These are phyloP conservation scores for Amblyopsis rosae DNA, from an alignment of 2,113 vertebrate species.

Conservation along the genomic window DNA sequence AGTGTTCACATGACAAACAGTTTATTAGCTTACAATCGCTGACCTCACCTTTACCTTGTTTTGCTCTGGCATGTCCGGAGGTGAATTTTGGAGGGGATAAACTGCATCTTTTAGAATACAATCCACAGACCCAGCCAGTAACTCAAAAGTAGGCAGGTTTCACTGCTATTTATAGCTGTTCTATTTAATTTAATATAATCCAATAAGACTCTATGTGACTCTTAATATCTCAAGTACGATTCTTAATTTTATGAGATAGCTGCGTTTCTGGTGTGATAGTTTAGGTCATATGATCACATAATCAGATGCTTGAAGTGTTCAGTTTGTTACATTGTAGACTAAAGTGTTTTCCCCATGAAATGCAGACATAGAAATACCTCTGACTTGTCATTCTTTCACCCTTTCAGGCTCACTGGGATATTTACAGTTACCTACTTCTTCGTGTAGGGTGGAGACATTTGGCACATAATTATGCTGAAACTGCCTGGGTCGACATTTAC, in stretches of 20 bases:
- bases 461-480: slow-evolving; percentile 16
- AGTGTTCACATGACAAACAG: too few species aligned
- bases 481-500: slow-evolving; percentile 13
- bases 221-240: slow-evolving; percentile 2
- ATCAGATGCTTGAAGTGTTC: neutral
- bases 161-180: too few species aligned
- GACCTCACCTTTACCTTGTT: neutral
- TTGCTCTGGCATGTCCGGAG: slow-evolving; percentile 24
- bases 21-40: too few species aligned
- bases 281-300: slow-evolving; percentile 1
- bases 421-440: slow-evolving; percentile 40
- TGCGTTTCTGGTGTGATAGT: neutral
- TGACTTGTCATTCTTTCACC: slow-evolving; percentile 35
- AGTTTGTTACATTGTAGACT: too few species aligned
- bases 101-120: too few species aligned
- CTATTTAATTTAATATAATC: slow-evolving; percentile 1
- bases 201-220: slow-evolving; percentile 9
- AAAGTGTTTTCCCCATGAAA: neutral
- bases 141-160: too few species aligned
- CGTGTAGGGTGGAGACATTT: slow-evolving; percentile 26
- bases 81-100: neutral
- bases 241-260: slow-evolving; percentile 19
- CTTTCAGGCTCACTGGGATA: slow-evolving; percentile 9
- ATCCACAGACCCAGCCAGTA: too few species aligned
- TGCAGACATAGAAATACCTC: slow-evolving; percentile 24